A percentile compares a stretch with the other conserved stretches of the same genome.
These are phyloP conservation scores for Matsumyia berberina DNA, from an alignment of 2,888 invertebrate species.

Conservation along the genomic window DNA sequence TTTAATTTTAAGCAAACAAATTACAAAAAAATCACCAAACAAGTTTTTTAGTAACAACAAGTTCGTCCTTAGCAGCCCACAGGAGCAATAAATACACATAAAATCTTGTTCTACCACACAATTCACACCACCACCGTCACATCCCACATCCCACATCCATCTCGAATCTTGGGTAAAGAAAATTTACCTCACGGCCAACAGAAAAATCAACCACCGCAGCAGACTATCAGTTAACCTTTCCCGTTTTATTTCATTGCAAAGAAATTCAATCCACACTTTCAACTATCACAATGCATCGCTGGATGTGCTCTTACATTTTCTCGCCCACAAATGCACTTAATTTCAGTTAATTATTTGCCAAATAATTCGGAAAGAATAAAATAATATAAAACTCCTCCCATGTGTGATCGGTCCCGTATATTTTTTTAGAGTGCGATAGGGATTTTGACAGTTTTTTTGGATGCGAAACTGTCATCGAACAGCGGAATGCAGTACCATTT, in stretches of 20 bases:
- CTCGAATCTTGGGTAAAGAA: conserved; percentile 5
- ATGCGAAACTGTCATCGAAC: conserved; percentile 36
- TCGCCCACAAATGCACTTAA: conserved; percentile 18
- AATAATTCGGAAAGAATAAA: conserved; percentile 2
- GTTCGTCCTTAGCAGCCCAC: not conserved
- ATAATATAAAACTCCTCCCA: not conserved
- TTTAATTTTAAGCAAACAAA: not conserved
- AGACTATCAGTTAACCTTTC: conserved; percentile 34
- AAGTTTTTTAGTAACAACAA: not conserved
- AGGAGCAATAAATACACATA: not conserved
- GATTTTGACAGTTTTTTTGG: conserved; percentile 32
- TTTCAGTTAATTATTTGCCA: conserved; percentile 22
- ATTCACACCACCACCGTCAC: conserved; percentile 16
- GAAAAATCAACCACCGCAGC: conserved; percentile 40
- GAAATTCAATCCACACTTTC: conserved; percentile 20
- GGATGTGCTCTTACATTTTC: conserved; percentile 1
- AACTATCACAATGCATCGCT: conserved; percentile 33
- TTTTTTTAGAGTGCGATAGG: conserved; percentile 5
- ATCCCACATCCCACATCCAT: no score
- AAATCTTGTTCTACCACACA: not conserved
- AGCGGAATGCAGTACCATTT: conserved; percentile 12
- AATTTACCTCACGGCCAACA: conserved; percentile 41
- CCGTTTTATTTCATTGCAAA: conserved; percentile 21
- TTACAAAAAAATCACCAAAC: not conserved
- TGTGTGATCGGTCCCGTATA: conserved; percentile 41